These are phyloP conservation scores for Vulpes ferrilata DNA, from an alignment of 2,113 vertebrate species.

Conservation along the genomic window DNA sequence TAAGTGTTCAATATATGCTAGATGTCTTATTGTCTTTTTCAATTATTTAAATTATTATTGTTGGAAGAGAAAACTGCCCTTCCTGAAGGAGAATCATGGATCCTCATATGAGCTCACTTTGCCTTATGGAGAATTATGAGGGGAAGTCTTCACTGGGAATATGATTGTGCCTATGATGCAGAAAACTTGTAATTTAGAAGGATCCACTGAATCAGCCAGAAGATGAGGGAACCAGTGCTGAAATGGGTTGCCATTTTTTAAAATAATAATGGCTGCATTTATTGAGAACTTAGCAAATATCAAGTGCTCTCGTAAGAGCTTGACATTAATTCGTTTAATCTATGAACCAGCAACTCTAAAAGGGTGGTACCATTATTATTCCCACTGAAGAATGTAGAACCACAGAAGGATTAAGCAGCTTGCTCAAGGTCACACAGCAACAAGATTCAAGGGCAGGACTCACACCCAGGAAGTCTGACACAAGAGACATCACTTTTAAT, in stretches of 20 bases:
- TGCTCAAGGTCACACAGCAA: background rate
- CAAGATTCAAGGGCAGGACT: background rate
- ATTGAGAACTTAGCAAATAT: background rate
- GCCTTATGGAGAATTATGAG: background rate
- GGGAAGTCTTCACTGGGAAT: background rate
- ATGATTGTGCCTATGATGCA: background rate
- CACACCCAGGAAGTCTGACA: background rate
- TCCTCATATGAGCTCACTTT: background rate
- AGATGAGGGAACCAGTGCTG: background rate
- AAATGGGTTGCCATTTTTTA: background rate
- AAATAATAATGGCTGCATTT: background rate
- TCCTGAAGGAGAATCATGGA: background rate
- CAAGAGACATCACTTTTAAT: background rate
- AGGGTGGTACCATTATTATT: background rate
- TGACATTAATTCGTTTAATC: background rate
- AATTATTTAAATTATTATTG: background rate
- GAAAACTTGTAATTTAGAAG: background rate
- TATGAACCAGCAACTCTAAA: background rate
- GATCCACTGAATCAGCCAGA: background rate
- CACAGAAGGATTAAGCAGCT: background rate
- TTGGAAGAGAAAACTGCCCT: background rate
- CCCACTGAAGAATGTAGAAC: background rate
- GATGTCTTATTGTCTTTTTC: background rate
- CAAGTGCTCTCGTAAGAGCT: background rate
- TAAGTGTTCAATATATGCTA: background rate